phyloP scores from a whole-genome alignment of 2,888 invertebrate genomes.

The Latrodectus elegans region DNA sequence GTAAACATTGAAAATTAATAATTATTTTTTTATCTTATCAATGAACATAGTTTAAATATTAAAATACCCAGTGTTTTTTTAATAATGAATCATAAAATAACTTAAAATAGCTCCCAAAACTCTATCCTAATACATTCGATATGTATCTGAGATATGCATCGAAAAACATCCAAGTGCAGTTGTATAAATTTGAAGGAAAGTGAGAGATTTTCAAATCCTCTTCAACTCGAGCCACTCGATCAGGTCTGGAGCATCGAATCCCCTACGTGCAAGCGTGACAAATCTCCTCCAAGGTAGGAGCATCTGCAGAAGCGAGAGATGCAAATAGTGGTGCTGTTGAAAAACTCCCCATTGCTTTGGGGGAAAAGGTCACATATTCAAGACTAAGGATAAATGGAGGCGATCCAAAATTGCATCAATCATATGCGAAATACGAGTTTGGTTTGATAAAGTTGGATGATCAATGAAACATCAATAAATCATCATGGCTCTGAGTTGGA shows the following conservation, averaged over 20 bases:
- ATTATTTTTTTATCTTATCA: no score
- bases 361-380: not conserved
- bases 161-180: no score
- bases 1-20: no score
- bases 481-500: conserved; percentile 15
- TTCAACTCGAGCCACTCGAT: no score
- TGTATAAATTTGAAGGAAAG: no score
- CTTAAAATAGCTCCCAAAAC: no score
- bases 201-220: not conserved
- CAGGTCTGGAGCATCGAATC: no score
- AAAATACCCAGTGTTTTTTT: no score
- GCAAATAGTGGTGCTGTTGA: not conserved
- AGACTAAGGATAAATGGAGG: conserved; percentile 33
- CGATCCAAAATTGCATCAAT: conserved; percentile 42
- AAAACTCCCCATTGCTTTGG: not conserved
- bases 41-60: no score
- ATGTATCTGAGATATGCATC: no score
- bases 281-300: not conserved
- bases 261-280: not conserved
- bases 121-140: no score
- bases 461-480: conserved; percentile 62
- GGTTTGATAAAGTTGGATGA: conserved; percentile 30
- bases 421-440: conserved; percentile 58
- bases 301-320: not conserved
- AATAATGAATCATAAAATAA: no score